Conservation (phyloP, 1,140 invertebrate genomes). For the Drosophila bocki region DNA sequence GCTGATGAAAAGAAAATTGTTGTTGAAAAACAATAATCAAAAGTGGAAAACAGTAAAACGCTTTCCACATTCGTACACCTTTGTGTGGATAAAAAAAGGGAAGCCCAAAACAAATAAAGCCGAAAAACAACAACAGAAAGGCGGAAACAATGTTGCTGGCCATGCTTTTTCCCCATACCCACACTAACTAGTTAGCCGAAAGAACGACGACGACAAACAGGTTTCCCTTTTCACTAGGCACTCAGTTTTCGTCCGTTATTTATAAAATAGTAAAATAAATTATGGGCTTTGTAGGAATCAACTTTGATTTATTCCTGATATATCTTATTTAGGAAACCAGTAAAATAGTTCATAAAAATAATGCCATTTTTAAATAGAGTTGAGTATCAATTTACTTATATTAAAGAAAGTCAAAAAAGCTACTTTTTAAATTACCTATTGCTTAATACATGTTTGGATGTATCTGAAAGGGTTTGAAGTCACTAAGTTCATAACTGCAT, state of each 20-base stretch:
- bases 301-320: neutral
- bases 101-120: slow-evolving; percentile 62
- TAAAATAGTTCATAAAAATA: neutral
- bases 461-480: neutral
- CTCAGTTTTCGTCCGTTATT: slow-evolving; percentile 1
- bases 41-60: slow-evolving; percentile 76
- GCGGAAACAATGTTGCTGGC: slow-evolving; percentile 67
- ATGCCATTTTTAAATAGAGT: neutral
- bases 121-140: slow-evolving; percentile 41
- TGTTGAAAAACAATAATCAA: slow-evolving; percentile 80
- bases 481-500: neutral
- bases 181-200: slow-evolving; percentile 30
- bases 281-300: neutral
- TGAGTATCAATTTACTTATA: neutral
- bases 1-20: slow-evolving; percentile 78
- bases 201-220: slow-evolving; percentile 12
- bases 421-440: neutral
- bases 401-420: neutral
- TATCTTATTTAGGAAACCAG: neutral
- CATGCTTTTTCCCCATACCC: slow-evolving; percentile 35
- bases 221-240: slow-evolving; percentile 25
- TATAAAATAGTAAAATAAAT: slow-evolving; percentile 20
- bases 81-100: slow-evolving; percentile 44
- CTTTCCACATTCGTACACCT: slow-evolving; percentile 45
- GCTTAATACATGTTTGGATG: neutral